Evolutionary conservation across 2,888 invertebrate species (phyloP).

Genomic region (Mayetiola destructor): DNA sequence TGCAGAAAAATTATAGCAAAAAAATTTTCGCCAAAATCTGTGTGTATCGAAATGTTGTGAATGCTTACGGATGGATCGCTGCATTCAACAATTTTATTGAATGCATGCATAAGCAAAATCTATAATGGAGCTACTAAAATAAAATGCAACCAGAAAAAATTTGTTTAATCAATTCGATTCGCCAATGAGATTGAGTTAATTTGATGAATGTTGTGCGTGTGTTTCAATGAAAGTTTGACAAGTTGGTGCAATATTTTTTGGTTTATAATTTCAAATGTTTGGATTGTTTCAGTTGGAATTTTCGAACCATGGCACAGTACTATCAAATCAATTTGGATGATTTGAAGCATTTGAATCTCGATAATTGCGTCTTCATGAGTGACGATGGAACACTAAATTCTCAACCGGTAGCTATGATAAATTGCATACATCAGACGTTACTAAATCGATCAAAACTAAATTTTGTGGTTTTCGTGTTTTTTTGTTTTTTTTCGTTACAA

Average conservation of each 20-base stretch:
- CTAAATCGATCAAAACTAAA: too few species aligned
- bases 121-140: too few species aligned
- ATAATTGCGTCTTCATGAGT: conserved; percentile 28
- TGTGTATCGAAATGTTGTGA: not conserved
- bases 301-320: conserved; percentile 47
- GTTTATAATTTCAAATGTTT: too few species aligned
- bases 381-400: conserved; percentile 17
- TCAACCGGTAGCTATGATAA: conserved; percentile 15
- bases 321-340: conserved; percentile 52
- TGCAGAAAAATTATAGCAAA: too few species aligned
- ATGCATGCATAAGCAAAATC: too few species aligned
- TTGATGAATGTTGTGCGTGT: not conserved
- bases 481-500: not conserved
- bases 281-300: too few species aligned
- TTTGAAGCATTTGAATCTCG: conserved; percentile 44
- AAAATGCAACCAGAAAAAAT: too few species aligned
- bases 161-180: not conserved
- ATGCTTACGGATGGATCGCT: not conserved
- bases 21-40: too few species aligned
- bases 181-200: not conserved
- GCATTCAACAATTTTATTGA: too few species aligned
- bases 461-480: not conserved
- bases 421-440: too few species aligned
- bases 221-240: not conserved
- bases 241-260: too few species aligned